Evolutionary conservation across 1,140 invertebrate species (phyloP).

Genomic region (Hesperophylax magnus): DNA sequence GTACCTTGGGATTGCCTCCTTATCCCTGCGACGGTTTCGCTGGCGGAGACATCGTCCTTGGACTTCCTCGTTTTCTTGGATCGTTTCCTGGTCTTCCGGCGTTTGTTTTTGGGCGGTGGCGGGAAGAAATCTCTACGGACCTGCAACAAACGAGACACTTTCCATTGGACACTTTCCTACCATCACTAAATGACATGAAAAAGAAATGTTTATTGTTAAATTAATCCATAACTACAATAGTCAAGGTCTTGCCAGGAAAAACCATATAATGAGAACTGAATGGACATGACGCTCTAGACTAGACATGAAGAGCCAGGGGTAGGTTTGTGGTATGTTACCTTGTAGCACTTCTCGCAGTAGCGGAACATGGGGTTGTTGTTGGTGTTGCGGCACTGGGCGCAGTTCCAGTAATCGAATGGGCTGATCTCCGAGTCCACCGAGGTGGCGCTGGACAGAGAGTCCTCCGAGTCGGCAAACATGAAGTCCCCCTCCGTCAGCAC

Average conservation of each 20-base stretch:
- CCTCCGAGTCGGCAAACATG: conserved; percentile 71
- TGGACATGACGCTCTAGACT: too few species aligned
- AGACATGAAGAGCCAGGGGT: too few species aligned
- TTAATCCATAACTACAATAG: too few species aligned
- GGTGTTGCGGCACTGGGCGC: conserved; percentile 73
- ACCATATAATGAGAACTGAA: too few species aligned
- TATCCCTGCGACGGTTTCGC: neutral
- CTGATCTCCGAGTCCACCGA: conserved; percentile 71
- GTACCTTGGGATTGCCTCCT: conserved; percentile 37
- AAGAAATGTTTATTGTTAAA: too few species aligned
- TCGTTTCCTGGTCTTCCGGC: conserved; percentile 56
- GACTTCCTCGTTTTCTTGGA: conserved; percentile 42
- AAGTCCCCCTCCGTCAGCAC: conserved; percentile 63
- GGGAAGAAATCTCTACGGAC: conserved; percentile 77
- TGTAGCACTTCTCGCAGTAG: conserved; percentile 79
- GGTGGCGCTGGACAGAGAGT: conserved; percentile 62
- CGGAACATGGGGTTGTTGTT: conserved; percentile 77
- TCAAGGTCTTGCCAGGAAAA: too few species aligned
- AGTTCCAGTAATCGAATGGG: conserved; percentile 74
- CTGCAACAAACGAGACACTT: conserved; percentile 60
- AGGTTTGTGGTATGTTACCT: conserved; percentile 63
- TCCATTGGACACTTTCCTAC: too few species aligned
- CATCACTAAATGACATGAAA: too few species aligned
- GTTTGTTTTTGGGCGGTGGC: conserved; percentile 72
- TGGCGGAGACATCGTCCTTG: neutral